Percentiles rank a stretch among this genome's conserved stretches.
Evolutionary conservation across 2,888 invertebrate species (phyloP).

Genomic region (Chorisops tibialis): DNA sequence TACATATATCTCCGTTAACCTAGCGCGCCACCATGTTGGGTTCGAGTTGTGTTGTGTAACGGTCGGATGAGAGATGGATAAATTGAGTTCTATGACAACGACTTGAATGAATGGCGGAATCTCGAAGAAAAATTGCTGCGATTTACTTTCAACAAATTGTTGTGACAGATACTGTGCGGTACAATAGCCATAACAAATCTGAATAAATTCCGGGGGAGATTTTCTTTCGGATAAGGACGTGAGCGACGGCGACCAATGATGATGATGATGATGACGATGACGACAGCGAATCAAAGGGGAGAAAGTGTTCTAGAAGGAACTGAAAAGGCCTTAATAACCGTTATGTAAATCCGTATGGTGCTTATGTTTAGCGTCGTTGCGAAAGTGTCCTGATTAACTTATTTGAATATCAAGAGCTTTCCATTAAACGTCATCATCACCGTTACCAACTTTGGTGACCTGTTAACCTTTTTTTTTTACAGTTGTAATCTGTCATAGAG

Average conservation of each 20-base stretch:
- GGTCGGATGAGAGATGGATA: constrained; percentile 27
- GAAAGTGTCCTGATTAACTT: too few relatives aligned
- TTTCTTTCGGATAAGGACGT: background rate
- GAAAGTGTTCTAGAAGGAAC: background rate
- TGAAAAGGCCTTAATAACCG: too few relatives aligned
- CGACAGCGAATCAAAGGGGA: constrained; percentile 3
- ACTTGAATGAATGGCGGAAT: constrained; percentile 28
- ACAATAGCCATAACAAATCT: background rate
- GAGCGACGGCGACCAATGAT: constrained; percentile 8
- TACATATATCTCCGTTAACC: too few relatives aligned
- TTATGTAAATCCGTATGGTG: too few relatives aligned
- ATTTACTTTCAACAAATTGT: constrained; percentile 31
- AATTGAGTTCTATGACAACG: constrained; percentile 27
- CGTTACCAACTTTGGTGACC: too few relatives aligned
- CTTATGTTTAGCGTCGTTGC: too few relatives aligned
- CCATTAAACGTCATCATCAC: too few relatives aligned
- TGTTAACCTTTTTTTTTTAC: too few relatives aligned
- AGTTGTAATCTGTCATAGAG: too few relatives aligned
- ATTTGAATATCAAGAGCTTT: too few relatives aligned
- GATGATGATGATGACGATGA: background rate
- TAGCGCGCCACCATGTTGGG: background rate
- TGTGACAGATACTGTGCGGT: constrained; percentile 24
- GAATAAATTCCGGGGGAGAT: background rate
- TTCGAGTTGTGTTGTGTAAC: background rate
- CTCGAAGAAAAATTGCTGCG: constrained; percentile 27